phyloP scores from a whole-genome alignment of 2,797 vertebrate genomes.

The Euphonia xanthogaster region DNA sequence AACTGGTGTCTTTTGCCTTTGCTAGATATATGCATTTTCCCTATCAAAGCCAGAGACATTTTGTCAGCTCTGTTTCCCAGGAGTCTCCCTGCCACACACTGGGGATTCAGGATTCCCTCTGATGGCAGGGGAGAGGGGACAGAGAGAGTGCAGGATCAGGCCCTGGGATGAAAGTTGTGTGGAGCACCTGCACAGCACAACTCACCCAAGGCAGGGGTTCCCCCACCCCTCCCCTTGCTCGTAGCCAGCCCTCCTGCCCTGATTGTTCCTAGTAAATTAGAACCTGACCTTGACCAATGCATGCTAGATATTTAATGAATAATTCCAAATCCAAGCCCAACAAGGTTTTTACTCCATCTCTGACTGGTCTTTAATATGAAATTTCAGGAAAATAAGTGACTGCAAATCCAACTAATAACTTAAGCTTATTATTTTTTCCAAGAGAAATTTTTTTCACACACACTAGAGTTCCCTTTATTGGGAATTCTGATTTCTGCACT shows the following conservation, averaged over 20 bases:
- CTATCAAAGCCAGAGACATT: not conserved
- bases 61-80: not conserved
- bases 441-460: not conserved
- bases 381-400: not conserved
- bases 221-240: rapidly evolving
- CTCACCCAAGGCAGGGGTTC: rapidly evolving
- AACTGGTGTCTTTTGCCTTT: not conserved
- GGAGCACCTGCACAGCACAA: not conserved
- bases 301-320: not conserved
- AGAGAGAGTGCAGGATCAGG: not conserved
- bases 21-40: rapidly evolving
- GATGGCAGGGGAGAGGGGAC: not conserved
- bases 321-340: not conserved
- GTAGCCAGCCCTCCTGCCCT: not conserved
- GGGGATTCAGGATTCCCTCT: not conserved
- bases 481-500: not conserved
- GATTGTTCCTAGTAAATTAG: not conserved
- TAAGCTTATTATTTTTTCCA: not conserved
- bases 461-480: not conserved
- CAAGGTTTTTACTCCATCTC: not conserved
- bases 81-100: rapidly evolving
- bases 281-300: not conserved
- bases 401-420: not conserved
- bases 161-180: not conserved
- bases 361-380: not conserved